Evolutionary conservation across 2,113 vertebrate species (phyloP), one percentile per base, ranked within the genome.

Genomic region (Guaruba guarouba): DNA sequence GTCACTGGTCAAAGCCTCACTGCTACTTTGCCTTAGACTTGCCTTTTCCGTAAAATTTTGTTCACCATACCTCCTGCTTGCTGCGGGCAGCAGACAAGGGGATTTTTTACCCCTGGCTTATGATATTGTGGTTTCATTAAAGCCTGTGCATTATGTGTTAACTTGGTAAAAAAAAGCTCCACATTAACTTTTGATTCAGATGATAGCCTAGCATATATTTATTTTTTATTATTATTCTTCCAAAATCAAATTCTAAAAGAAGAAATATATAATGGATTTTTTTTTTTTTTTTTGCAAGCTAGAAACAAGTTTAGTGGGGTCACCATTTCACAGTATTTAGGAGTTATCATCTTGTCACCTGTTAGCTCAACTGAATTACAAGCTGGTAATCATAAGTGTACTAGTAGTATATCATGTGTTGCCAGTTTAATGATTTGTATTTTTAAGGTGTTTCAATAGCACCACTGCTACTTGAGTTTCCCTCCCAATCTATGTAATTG

Each of bases 11-110:
- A 75, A 82, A 97, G 59, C 89, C 59, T 55, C 33, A 10, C 86
- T 90, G 71, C 74, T 79, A 15, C 80, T 92, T 95, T 96, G 71
- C 74, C 91, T 82, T 92, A 79, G 93, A 95, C 71, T 78, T 91
- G 13, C 76, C 93, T 96, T 97, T 96, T 96, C 91, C 80, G 19
- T 86, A 90, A 39, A 70, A 57, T 85, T 92, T 89, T 97, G 70
- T 95, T 97, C 80, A 66, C 73, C 33, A 2, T 93, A 14, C 49
- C 41, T 92, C 81, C 95, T 92, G 41, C 93, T 93, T 96, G 71
- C 71, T 91, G 68, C 86, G 88, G 83, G 74, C 80, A 93, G 77
- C 48, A 86, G 78, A 89, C 59, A 62, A 37, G 33, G 39, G 28
- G 3, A 1, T 39, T 92, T 88, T 97, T 97, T 92, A 80, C 95